Evolutionary conservation across 2,888 invertebrate genomes (phyloP).

Genomic region (Tenthredo mesomela): DNA sequence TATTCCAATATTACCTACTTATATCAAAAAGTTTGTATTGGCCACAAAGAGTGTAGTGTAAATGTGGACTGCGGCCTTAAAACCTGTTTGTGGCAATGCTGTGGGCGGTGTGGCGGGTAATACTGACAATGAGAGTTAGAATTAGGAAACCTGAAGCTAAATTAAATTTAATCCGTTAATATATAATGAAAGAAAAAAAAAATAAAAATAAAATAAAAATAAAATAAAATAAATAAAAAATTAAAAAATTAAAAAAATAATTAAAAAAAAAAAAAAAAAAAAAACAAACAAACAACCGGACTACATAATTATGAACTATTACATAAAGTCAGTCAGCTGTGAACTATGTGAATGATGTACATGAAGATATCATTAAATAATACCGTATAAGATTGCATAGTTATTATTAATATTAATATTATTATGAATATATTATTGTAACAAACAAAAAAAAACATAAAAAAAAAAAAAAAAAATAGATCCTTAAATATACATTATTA

Average conservation of each 20-base stretch:
- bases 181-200: not conserved
- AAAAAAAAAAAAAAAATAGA: constrained; percentile 26
- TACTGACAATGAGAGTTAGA: constrained; percentile 41
- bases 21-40: constrained; percentile 55
- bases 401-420: constrained; percentile 55
- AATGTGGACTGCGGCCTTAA: constrained; percentile 66
- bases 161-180: not conserved
- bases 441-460: constrained; percentile 3
- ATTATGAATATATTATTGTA: constrained; percentile 51
- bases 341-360: constrained; percentile 66
- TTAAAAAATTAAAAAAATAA: no score
- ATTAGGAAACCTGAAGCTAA: constrained; percentile 3
- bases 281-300: not conserved
- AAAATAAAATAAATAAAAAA: no score
- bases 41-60: constrained; percentile 62
- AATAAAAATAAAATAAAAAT: no score
- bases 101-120: constrained; percentile 47
- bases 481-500: constrained; percentile 43
- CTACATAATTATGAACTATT: constrained; percentile 51
- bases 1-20: constrained; percentile 52
- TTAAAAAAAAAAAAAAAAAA: no score
- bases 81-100: constrained; percentile 64
- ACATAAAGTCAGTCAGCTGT: constrained; percentile 57
- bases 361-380: constrained; percentile 66
- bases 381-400: constrained; percentile 60